A percentile compares a stretch with the other conserved stretches of the same genome.
These are phyloP conservation scores for Poecile atricapillus DNA, from an alignment of 2,113 vertebrate genomes.

Conservation along the genomic window DNA sequence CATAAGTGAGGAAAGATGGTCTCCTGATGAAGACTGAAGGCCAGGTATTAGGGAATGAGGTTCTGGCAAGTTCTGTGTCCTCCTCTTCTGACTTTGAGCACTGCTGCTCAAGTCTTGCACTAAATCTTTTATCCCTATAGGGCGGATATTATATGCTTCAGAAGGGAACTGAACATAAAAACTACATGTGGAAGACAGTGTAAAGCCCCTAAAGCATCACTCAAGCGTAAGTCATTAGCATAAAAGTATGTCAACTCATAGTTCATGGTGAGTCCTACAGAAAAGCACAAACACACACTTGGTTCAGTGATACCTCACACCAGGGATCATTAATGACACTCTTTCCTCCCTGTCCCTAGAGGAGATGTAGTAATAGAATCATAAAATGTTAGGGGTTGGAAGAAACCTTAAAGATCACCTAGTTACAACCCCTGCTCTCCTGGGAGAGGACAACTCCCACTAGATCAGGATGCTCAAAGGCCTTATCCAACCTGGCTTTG, in stretches of 20 bases:
- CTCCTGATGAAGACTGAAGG: not conserved
- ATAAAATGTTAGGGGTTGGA: not conserved
- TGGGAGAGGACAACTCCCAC: not conserved
- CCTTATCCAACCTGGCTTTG: not conserved
- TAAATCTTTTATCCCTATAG: not conserved
- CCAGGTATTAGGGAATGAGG: not conserved
- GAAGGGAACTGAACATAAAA: not conserved
- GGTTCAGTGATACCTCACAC: not conserved
- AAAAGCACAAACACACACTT: not conserved
- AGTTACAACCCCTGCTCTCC: no score
- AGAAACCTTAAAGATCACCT: not conserved
- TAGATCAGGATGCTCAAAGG: not conserved
- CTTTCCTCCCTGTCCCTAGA: not conserved
- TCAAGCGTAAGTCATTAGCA: not conserved
- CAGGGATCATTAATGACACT: not conserved
- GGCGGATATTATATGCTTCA: not conserved
- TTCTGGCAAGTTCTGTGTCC: not conserved
- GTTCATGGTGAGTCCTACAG: fast-evolving
- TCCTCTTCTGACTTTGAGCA: not conserved
- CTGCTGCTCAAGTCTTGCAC: not conserved
- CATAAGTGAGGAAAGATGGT: fast-evolving
- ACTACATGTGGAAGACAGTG: not conserved
- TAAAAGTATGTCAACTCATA: fast-evolving
- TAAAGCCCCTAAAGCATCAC: not conserved
- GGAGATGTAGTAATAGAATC: not conserved